These are phyloP conservation scores for Ceyx melanurus DNA, from an alignment of 2,113 vertebrate genomes.

Conservation along the genomic window DNA sequence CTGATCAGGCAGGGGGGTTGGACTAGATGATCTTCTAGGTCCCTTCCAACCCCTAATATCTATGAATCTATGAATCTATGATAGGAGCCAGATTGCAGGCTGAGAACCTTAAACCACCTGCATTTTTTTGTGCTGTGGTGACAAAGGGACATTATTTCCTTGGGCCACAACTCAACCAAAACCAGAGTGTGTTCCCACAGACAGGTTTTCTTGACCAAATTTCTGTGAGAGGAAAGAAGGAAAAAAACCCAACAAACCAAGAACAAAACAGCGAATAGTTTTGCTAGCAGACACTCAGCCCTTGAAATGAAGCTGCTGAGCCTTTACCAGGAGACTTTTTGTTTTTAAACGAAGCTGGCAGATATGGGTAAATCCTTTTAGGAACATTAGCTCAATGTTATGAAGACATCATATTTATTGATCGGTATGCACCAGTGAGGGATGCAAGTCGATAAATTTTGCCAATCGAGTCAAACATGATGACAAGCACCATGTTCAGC, in stretches of 20 bases:
- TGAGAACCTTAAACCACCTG: not conserved
- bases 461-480: not conserved
- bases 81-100: not conserved
- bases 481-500: not conserved
- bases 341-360: not conserved
- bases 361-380: not conserved
- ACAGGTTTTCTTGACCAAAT: not conserved
- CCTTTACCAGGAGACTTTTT: not conserved
- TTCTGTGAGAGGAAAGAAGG: not conserved
- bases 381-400: not conserved
- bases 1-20: too few relatives aligned
- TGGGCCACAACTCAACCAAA: not conserved
- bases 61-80: too few relatives aligned
- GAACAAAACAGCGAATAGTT: not conserved
- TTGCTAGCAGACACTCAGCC: not conserved
- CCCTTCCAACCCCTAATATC: too few relatives aligned
- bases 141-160: not conserved
- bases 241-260: not conserved
- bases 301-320: not conserved
- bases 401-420: not conserved
- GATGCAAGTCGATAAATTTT: not conserved
- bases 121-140: not conserved
- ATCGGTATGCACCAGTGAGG: not conserved
- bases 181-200: accelerated
- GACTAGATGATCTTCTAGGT: too few relatives aligned